Evolutionary conservation across 1,140 invertebrate species (phyloP), one percentile per base, ranked within the genome.

Genomic region (Drosophila auraria): DNA sequence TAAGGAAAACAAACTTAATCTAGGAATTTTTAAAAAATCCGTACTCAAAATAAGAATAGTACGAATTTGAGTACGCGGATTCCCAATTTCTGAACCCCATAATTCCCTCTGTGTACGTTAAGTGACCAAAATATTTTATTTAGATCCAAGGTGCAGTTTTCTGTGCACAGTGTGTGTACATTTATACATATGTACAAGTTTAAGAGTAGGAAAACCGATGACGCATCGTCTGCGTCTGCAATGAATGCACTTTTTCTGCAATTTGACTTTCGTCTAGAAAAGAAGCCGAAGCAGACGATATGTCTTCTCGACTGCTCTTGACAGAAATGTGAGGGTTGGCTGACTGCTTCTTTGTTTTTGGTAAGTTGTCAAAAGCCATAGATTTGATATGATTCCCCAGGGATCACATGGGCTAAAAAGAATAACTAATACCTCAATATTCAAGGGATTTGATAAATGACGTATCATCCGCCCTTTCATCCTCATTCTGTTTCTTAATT

Each of bases 161-260:
- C n/a, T 1, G n/a, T 20, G 20, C 20, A 20, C 20, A 20, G 20
- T 20, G 20, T 53, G 8, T 30, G 40, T 2, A 1, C 33, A 4
- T 40, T 64, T 12, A 70, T 68, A 50, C 33, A n/a, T 47, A 57
- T 25, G 14, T 53, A 27, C 15, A 15, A 20, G 3, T 44, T 23
- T 40, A 50, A 25, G 40, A 40, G 54, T 50, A 50, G 42, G 70
- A 87, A 78, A 79, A 53, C 58, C 73, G 73, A 87, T 87, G 84
- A 87, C 83, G 81, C 81, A 83, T 83, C 77, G 83, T 83, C 84
- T 87, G 72, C 72, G 84, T 80, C 77, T 87, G 83, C 84, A 83
- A 78, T 87, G 78, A 83, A 83, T 83, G 77, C 84, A 80, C 59
- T 78, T 80, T 69, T 66, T 60, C 17, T 56, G 25, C 70, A 74